Conservation (phyloP, 2,113 vertebrate genomes). For the Albula goreensis region DNA sequence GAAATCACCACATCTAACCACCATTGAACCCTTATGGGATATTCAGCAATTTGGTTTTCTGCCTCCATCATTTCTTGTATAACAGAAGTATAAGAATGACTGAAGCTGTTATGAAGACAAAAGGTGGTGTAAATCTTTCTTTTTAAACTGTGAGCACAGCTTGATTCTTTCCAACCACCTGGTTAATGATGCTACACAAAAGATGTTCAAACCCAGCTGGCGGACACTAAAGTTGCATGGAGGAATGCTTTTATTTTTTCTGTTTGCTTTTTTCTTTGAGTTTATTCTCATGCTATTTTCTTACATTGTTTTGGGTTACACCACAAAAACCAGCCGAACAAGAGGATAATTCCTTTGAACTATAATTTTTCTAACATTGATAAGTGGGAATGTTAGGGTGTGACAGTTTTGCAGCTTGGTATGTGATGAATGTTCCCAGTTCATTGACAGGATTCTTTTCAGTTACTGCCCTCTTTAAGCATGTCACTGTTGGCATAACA, state of each 20-base stretch:
- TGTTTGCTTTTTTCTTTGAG: too few species aligned
- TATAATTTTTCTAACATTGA: neutral
- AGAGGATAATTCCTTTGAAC: neutral
- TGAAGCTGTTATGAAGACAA: too few species aligned
- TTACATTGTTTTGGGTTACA: neutral
- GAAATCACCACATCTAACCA: neutral
- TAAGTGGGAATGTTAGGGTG: neutral
- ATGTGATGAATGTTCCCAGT: neutral
- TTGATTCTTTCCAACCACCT: too few species aligned
- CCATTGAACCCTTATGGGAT: neutral
- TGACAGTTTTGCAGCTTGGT: neutral
- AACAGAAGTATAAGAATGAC: neutral
- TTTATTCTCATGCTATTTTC: neutral
- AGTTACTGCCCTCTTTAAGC: too few species aligned
- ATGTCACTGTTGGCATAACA: too few species aligned
- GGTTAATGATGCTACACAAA: too few species aligned
- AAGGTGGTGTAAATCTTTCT: too few species aligned
- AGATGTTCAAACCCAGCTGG: too few species aligned
- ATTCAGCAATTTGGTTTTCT: neutral
- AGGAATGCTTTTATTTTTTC: too few species aligned
- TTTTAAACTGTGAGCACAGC: too few species aligned
- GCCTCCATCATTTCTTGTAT: neutral
- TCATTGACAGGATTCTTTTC: neutral
- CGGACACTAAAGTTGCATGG: too few species aligned
- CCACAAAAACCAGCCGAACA: neutral